A percentile compares a stretch with the other conserved stretches of the same genome.
Conservation (phyloP, 2,797 vertebrate genomes). For the Streptopelia turtur region DNA sequence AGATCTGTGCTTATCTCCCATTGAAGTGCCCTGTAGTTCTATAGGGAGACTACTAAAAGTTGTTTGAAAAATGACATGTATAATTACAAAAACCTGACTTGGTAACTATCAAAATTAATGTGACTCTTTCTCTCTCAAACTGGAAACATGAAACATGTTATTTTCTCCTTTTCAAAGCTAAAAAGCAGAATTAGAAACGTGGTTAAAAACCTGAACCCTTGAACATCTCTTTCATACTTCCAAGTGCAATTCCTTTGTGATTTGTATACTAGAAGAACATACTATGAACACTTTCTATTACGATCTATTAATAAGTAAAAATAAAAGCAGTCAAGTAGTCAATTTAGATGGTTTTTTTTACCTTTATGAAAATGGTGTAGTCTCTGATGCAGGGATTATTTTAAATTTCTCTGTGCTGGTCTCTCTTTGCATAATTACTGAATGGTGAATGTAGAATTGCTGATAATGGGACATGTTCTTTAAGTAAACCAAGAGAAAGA, state of each 20-base stretch:
- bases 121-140: not conserved
- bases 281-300: not conserved
- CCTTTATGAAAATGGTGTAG: not conserved
- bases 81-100: not conserved
- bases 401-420: not conserved
- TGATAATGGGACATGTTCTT: not conserved
- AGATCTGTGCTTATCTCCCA: not conserved
- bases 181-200: not conserved
- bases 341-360: not conserved
- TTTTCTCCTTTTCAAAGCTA: not conserved
- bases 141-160: not conserved
- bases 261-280: not conserved
- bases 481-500: not conserved
- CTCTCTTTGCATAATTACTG: not conserved
- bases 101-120: not conserved
- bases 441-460: not conserved
- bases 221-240: not conserved
- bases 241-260: not conserved
- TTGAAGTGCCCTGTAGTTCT: not conserved
- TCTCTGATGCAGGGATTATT: not conserved
- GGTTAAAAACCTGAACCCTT: not conserved
- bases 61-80: not conserved
- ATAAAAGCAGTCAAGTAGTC: not conserved
- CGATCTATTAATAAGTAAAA: not conserved
- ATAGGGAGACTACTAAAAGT: fast-evolving